These are phyloP conservation scores for Trichonephila clavipes DNA, from an alignment of 1,140 invertebrate species.

Conservation along the genomic window DNA sequence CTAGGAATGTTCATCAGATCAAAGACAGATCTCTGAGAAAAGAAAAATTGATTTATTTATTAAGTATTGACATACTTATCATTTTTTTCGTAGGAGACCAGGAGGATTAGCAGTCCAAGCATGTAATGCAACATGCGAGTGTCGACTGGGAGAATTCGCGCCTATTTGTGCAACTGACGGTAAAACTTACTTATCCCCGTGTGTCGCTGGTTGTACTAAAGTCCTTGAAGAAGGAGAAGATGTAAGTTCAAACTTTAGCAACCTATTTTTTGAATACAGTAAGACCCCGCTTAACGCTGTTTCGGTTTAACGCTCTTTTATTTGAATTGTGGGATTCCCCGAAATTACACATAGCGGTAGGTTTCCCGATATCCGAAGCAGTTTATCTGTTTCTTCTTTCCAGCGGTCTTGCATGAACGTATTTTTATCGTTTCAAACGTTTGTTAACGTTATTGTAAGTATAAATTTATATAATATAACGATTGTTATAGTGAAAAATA, in stretches of 20 bases:
- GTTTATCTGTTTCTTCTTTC: too few species aligned
- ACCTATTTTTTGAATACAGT: not conserved
- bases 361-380: too few species aligned
- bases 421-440: too few species aligned
- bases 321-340: too few species aligned
- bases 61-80: not conserved
- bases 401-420: too few species aligned
- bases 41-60: not conserved
- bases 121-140: slow-evolving; percentile 80
- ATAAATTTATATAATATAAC: too few species aligned
- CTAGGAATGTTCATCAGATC: not conserved
- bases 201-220: slow-evolving; percentile 90
- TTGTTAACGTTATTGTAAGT: too few species aligned
- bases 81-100: slow-evolving; percentile 48
- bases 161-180: slow-evolving; percentile 91
- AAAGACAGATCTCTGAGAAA: not conserved
- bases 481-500: too few species aligned
- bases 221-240: slow-evolving; percentile 53
- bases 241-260: slow-evolving; percentile 8
- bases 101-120: slow-evolving; percentile 59
- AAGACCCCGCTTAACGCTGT: too few species aligned
- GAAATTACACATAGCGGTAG: too few species aligned
- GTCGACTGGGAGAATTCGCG: slow-evolving; percentile 88
- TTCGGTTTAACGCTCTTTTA: too few species aligned
- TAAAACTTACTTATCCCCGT: slow-evolving; percentile 93